Evolutionary conservation across 2,888 invertebrate species (phyloP), one percentile per base, ranked within the genome.

Genomic region (Drosophila histrio): DNA sequence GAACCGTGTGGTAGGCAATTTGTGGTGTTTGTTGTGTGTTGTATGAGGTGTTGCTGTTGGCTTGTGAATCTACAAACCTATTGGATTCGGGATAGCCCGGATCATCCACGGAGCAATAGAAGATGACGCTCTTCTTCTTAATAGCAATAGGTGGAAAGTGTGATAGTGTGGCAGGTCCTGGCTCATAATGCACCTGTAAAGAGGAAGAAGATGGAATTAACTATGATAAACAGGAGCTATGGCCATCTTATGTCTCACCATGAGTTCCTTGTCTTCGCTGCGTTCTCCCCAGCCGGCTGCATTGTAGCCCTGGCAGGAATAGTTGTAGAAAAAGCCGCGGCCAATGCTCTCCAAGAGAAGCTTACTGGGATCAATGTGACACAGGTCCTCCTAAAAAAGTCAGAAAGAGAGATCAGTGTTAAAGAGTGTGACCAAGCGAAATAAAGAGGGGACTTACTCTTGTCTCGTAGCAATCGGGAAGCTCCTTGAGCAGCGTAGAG

Each of bases 261-360:
- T 93, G 9, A 98, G 94, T 82, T 97, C 96, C 22, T 95, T 95
- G 66, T 95, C 95, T 34, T 94, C 93, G 28, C 97, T 97, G 77
- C 94, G 93, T 32, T 94, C 94, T 38, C 97, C 97, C 96, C 97
- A 97, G 7, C 97, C 97, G 8, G 97, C 97, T 11, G 94, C 94
- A 92, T 98, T 98, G 91, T 94, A 95, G 13, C 98, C 98, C 87
- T 96, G 95, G 91, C 98, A 98, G 0, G 97, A 96, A 92, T 98
- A 98, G 92, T 98, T 98, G 22, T 98, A 98, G 85, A 97, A 96
- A 92, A 98, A 97, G 58, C 95, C 95, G 89, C 97, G 95, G 3
- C 95, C 96, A n/a, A 98, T 96, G 76, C 95, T 95, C 84, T 97
- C 96, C 24, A 98, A 93, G 28, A 97, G 93, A 86, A 98, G 93